Evolutionary conservation across 2,888 invertebrate genomes (phyloP).

Genomic region (Monoplex corrugatus): DNA sequence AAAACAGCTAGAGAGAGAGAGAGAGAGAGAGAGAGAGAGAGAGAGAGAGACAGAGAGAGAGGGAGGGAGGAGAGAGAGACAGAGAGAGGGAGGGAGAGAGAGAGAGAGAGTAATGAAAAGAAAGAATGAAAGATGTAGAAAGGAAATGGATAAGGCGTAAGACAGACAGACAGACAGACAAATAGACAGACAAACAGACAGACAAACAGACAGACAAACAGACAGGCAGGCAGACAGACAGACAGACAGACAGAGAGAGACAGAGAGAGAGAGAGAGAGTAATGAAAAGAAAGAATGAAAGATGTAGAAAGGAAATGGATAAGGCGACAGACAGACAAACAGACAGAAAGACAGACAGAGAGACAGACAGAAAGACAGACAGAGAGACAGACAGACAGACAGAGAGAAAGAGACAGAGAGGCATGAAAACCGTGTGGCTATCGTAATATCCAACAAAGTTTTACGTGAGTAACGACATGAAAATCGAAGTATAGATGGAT

Average conservation of each 20-base stretch:
- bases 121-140: neutral
- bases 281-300: neutral
- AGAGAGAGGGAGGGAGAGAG: neutral
- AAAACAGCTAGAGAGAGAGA: no score
- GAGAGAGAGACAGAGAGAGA: neutral
- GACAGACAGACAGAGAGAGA: conserved; percentile 16
- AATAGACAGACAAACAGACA: neutral
- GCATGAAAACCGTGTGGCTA: no score
- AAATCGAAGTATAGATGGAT: no score
- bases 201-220: neutral
- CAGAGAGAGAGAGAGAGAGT: conserved; percentile 6
- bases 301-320: no score
- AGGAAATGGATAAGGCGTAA: neutral
- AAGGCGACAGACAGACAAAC: no score
- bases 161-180: no score
- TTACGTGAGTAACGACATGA: no score
- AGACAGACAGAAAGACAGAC: no score
- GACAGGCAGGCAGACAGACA: neutral
- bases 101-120: no score
- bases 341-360: neutral
- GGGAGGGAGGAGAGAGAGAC: neutral
- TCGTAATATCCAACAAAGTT: no score
- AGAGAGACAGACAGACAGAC: neutral
- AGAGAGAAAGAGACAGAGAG: no score
- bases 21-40: neutral